Conservation (phyloP, 2,113 vertebrate genomes). For the Epinephelus moara region DNA sequence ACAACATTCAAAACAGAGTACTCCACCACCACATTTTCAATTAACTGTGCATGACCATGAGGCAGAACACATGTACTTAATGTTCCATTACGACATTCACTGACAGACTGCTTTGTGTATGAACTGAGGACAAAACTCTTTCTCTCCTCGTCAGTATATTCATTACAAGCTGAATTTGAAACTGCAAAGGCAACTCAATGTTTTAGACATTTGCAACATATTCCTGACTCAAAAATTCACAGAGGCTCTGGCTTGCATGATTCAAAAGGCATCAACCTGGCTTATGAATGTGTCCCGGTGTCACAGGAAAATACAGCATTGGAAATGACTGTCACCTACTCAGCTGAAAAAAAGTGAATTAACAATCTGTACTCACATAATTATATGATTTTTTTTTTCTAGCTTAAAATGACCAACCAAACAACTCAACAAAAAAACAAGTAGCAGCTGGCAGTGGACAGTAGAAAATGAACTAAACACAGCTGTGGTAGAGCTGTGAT, state of each 20-base stretch:
- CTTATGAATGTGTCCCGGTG: not conserved
- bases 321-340: not conserved
- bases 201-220: slow-evolving; percentile 23
- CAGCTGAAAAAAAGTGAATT: not conserved
- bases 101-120: not conserved
- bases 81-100: slow-evolving; percentile 15
- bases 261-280: slow-evolving; percentile 8
- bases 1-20: slow-evolving; percentile 17
- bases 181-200: not conserved
- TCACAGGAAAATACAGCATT: not conserved
- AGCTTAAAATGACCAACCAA: not conserved
- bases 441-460: too few species aligned
- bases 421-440: not conserved
- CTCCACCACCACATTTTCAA: not conserved
- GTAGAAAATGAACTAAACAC: not conserved
- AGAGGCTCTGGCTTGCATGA: not conserved
- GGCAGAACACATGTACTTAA: not conserved
- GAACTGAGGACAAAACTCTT: not conserved
- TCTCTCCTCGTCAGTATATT: not conserved
- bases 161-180: not conserved
- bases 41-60: slow-evolving; percentile 6
- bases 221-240: not conserved
- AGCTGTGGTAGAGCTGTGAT: not conserved
- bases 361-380: not conserved
- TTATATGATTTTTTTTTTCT: not conserved